Base-by-base conservation (phyloP, 2,888 invertebrate genomes). In the Hypomecis atomaria region DNA sequence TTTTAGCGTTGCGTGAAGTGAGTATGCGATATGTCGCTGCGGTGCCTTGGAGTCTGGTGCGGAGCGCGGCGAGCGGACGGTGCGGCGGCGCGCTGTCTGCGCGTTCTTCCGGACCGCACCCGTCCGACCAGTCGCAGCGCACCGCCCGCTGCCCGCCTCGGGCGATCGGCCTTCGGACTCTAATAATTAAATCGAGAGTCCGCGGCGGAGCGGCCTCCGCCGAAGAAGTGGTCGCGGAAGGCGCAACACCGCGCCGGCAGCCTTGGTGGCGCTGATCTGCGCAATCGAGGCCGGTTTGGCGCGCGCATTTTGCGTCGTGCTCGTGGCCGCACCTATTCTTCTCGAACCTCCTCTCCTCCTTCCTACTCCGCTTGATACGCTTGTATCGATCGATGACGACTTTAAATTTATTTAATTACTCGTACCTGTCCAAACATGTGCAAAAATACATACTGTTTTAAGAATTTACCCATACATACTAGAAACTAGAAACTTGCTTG, bases 51-150 rank as follows among this genome's bases (percentile, higher is more conserved):
- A 87, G 92, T 92, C 92, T 92, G 89, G 88, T 85, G 82, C 78
- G 83, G 72, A 78, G 80, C 79, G 86, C 82, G 82, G 86, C 85
- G 82, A 79, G 78, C 85, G 81, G 76, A 77, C 87, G 91, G 91
- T 92, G 52, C 86, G 92, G 91, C 92, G 92, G 90, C 92, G 90
- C 91, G 92, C 92, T 88, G 92, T 91, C 92, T 91, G 89, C 86
- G 82, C 85, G 82, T 81, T 87, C 88, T 88, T 89, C 90, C 90
- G 90, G 88, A 85, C 82, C 87, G 86, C 92, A 90, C 92, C 89
- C 88, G 92, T 91, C 87, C 78, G 87, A 92, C 92, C 89, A 91
- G 92, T 92, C 91, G 89, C 88, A 82, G 85, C 86, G 86, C 85
- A 83, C 87, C 87, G 88, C 85, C 87, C 88, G 87, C 85, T 82